A percentile compares a stretch with the other conserved stretches of the same genome.
Conservation (phyloP, 2,797 vertebrate species). For the Hipposideros larvatus region DNA sequence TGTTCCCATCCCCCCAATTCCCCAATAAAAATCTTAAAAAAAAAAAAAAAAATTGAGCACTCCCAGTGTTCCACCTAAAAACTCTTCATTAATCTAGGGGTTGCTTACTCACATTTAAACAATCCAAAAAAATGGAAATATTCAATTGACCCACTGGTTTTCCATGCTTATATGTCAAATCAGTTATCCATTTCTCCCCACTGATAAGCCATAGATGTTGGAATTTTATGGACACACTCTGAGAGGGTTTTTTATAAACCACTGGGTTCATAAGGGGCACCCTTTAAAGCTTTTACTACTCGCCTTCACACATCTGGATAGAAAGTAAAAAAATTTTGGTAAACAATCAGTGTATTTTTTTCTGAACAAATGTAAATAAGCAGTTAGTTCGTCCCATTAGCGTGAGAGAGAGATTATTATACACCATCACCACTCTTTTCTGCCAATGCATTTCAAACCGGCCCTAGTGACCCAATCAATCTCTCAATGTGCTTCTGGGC, state of each 20-base stretch:
- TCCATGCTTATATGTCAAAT: neutral
- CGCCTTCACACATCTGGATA: neutral
- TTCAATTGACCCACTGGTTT: neutral
- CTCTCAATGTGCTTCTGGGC: conserved; percentile 49
- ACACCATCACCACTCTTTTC: neutral
- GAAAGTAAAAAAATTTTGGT: conserved; percentile 44
- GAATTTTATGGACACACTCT: neutral
- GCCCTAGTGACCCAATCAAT: conserved; percentile 1
- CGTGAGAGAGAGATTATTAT: neutral
- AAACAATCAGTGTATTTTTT: neutral
- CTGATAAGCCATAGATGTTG: neutral
- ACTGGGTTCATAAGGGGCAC: neutral
- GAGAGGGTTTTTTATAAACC: neutral
- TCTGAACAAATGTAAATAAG: neutral
- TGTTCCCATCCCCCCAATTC: too few relatives aligned
- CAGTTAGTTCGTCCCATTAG: neutral
- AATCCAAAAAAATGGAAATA: neutral
- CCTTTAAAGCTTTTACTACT: neutral
- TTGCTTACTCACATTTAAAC: neutral
- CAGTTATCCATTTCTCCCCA: neutral
- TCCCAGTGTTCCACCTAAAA: neutral
- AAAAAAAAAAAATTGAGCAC: conserved; percentile 7
- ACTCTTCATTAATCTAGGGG: neutral
- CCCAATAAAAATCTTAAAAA: too few relatives aligned
- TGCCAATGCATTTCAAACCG: conserved; percentile 45